phyloP scores from a whole-genome alignment of 2,888 invertebrate genomes.

The Phengaris arion region DNA sequence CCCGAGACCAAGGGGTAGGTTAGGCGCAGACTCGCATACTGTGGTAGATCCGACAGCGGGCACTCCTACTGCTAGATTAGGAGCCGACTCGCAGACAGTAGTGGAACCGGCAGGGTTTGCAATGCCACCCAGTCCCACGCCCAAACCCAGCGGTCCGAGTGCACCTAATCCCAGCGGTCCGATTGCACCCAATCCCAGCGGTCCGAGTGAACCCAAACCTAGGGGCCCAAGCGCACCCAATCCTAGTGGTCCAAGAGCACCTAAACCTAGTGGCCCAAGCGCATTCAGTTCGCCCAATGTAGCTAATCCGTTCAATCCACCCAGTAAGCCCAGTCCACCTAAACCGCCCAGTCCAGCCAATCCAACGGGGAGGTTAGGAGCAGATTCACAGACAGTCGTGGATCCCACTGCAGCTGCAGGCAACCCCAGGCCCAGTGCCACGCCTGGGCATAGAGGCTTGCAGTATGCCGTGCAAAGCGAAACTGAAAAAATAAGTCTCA shows the following conservation, averaged over 20 bases:
- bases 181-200: background rate
- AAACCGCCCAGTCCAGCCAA: background rate
- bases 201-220: background rate
- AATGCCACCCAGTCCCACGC: background rate
- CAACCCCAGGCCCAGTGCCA: constrained; percentile 31
- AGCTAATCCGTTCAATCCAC: background rate
- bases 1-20: constrained; percentile 24
- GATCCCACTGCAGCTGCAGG: constrained; percentile 9
- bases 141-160: background rate
- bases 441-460: constrained; percentile 49
- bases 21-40: constrained; percentile 40
- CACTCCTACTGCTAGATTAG: constrained; percentile 1
- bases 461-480: constrained; percentile 49
- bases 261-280: too few species aligned
- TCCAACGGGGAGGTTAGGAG: background rate
- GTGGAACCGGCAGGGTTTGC: constrained; percentile 4
- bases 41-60: constrained; percentile 35
- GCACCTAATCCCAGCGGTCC: background rate
- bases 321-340: background rate
- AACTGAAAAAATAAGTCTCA: constrained; percentile 44
- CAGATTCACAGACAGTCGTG: constrained; percentile 17
- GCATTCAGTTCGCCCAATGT: too few species aligned
- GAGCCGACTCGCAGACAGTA: background rate
- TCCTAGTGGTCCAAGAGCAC: too few species aligned
- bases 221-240: background rate